These are phyloP conservation scores for Carpatolechia fugitivella DNA, from an alignment of 2,888 invertebrate species.

Conservation along the genomic window DNA sequence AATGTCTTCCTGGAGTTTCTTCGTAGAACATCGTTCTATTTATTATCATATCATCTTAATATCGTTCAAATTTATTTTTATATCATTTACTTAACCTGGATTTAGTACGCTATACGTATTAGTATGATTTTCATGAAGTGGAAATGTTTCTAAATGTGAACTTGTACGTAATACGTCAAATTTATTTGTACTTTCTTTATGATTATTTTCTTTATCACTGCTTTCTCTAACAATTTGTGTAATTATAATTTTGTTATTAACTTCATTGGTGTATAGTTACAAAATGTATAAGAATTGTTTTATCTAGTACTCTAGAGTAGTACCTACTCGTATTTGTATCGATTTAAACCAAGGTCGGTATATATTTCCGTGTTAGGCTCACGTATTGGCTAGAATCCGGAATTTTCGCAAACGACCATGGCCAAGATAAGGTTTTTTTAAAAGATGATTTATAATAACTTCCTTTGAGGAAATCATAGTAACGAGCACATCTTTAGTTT, in stretches of 20 bases:
- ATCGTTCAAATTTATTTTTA: background rate
- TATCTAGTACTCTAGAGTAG: background rate
- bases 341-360: constrained; percentile 38
- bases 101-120: too few species aligned
- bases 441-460: constrained; percentile 62
- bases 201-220: too few species aligned
- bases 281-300: background rate
- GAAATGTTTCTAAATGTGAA: background rate
- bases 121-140: too few species aligned
- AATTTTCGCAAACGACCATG: constrained; percentile 56
- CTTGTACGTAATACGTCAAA: too few species aligned
- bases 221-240: too few species aligned
- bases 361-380: constrained; percentile 42
- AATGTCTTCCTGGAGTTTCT: constrained; percentile 1
- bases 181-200: too few species aligned
- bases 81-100: too few species aligned
- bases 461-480: constrained; percentile 52
- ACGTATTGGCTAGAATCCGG: constrained; percentile 51
- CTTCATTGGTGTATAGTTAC: background rate
- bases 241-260: too few species aligned
- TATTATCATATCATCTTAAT: background rate
- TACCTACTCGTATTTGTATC: constrained; percentile 23
- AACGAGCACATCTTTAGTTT: background rate
- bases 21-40: too few species aligned
- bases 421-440: constrained; percentile 47